Evolutionary conservation across 2,113 vertebrate species (phyloP).

Genomic region (Gymnarchus niloticus): DNA sequence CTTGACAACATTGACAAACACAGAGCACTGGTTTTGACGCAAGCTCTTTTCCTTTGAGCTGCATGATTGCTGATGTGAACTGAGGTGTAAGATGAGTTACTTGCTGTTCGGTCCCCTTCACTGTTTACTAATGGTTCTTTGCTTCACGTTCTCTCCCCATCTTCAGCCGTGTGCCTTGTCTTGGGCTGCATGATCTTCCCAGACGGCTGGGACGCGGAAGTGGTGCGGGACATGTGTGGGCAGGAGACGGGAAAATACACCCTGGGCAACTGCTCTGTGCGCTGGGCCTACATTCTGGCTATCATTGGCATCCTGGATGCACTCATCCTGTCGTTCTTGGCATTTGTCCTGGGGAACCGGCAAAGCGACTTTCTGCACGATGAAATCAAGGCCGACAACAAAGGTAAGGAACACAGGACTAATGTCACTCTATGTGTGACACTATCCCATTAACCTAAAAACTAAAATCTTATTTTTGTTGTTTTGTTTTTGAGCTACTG

Average conservation of each 20-base stretch:
- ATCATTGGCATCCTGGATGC: slow-evolving; percentile 90
- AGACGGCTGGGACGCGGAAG: slow-evolving; percentile 86
- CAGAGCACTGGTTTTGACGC: neutral
- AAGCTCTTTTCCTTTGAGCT: neutral
- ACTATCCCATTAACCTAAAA: neutral
- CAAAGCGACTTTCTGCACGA: slow-evolving; percentile 82
- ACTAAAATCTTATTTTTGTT: neutral
- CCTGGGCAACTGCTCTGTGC: slow-evolving; percentile 84
- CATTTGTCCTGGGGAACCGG: slow-evolving; percentile 88
- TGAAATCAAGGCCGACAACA: slow-evolving; percentile 80
- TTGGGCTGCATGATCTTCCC: slow-evolving; percentile 91
- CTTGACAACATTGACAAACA: neutral
- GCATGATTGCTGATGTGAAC: neutral
- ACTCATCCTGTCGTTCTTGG: slow-evolving; percentile 88
- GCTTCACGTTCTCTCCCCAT: neutral
- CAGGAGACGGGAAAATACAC: slow-evolving; percentile 84
- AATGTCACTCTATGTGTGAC: neutral
- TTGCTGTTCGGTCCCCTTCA: neutral
- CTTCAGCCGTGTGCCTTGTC: slow-evolving; percentile 80
- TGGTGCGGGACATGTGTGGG: slow-evolving; percentile 85
- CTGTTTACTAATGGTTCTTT: neutral
- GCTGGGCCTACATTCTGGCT: slow-evolving; percentile 90
- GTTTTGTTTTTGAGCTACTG: neutral
- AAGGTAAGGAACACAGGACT: slow-evolving; percentile 60
- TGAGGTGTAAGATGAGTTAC: neutral